These are phyloP conservation scores for Limnephilus rhombicus DNA, from an alignment of 2,888 invertebrate genomes.

Conservation along the genomic window DNA sequence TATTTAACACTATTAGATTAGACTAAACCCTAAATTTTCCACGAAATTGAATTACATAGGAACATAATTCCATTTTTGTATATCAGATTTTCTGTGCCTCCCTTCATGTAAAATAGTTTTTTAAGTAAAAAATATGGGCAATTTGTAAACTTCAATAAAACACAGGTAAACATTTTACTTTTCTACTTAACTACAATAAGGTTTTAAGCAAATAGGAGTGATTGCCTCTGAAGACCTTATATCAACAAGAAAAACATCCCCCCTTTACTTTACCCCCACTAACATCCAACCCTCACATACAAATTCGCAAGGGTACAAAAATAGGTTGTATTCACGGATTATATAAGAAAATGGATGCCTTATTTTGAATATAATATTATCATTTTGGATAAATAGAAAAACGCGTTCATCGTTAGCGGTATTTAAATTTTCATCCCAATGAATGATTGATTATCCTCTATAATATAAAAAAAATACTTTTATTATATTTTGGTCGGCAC, in stretches of 20 bases:
- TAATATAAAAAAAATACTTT: too few species aligned
- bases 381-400: too few species aligned
- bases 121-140: neutral
- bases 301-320: neutral
- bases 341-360: neutral
- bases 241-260: neutral
- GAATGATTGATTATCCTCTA: too few species aligned
- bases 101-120: neutral
- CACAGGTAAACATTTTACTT: neutral
- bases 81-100: neutral
- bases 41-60: neutral
- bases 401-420: too few species aligned
- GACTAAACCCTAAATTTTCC: neutral
- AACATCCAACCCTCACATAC: neutral
- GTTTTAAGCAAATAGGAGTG: slow-evolving; percentile 1
- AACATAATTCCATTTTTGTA: neutral
- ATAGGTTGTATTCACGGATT: neutral
- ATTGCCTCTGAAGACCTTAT: neutral
- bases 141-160: neutral
- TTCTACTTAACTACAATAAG: neutral
- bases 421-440: too few species aligned
- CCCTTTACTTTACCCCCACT: neutral
- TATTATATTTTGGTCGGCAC: too few species aligned
- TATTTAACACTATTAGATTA: neutral
- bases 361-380: neutral